Evolutionary conservation across 2,888 invertebrate genomes (phyloP), one percentile per base, ranked within the genome.

Genomic region (Maniola hyperantus): DNA sequence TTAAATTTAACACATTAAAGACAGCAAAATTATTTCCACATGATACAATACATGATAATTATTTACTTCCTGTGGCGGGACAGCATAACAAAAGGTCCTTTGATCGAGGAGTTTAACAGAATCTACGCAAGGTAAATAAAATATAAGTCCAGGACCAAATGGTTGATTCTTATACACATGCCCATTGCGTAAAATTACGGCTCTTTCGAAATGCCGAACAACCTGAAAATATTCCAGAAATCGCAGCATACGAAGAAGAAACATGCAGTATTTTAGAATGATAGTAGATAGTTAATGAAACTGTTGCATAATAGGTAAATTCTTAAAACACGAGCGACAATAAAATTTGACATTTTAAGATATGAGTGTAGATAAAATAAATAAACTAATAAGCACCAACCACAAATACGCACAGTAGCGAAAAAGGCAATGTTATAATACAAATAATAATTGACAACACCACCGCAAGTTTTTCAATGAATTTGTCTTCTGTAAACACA

Each of bases 81-180:
- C 97, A 87, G 97, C 97, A 83, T 98, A 98, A 5, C 97, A 97
- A 1, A 97, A 95, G 1, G 97, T 97, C 71, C 98, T 94, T 65
- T 98, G 91, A 85, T 99, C 98, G 44, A 97, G 96, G 82, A 95
- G 97, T 64, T 96, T 95, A 80, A 97, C 96, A 66, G 94, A 94
- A 83, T 98, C 98, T 65, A 98, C 95, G 86, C 98, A 99, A 0
- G 98, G 98, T 71, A 98, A 89, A 34, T 97, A 95, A 85, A 97
- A 97, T 80, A 98, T 96, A 71, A 98, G 96, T 6, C 97, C 97
- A 48, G 96, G 95, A 0, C 97, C 97, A 70, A 95, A 93, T 1
- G 95, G 94, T 6, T 94, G 94, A 26, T 95, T 95, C 57, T 91
- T 90, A 61, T 92, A 87, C 50, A 97, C 83, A 71, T 97, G 94